Percentiles rank a stretch among this genome's conserved stretches.
Conservation (phyloP, 2,797 vertebrate genomes). For the Menidia menidia region DNA sequence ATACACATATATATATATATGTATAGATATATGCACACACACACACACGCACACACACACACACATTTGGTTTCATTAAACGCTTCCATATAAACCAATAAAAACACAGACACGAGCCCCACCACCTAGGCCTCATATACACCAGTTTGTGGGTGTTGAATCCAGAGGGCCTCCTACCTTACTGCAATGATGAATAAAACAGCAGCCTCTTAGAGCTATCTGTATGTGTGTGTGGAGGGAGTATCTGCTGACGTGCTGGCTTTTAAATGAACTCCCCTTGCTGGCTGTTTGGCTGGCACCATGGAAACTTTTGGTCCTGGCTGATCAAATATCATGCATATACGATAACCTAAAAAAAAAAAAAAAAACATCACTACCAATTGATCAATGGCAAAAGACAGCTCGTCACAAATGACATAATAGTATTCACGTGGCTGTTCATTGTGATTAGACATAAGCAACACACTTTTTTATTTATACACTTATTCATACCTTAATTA, state of each 20-base stretch:
- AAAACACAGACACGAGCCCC: constrained; percentile 17
- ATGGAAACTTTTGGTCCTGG: constrained; percentile 47
- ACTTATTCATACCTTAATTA: not conserved
- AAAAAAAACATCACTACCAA: constrained; percentile 16
- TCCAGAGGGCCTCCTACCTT: constrained; percentile 76
- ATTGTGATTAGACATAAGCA: not conserved
- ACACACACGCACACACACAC: too few relatives aligned
- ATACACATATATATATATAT: too few relatives aligned
- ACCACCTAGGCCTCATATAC: constrained; percentile 44
- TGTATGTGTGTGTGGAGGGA: constrained; percentile 21
- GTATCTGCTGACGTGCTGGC: constrained; percentile 78
- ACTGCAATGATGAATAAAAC: constrained; percentile 86
- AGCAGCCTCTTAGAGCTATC: constrained; percentile 70
- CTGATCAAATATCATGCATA: constrained; percentile 45
- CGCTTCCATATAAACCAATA: constrained; percentile 24
- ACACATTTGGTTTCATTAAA: not conserved
- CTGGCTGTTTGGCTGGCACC: constrained; percentile 52
- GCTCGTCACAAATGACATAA: not conserved
- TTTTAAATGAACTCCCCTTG: constrained; percentile 78
- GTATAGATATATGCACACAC: too few relatives aligned
- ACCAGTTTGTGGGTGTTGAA: constrained; percentile 49
- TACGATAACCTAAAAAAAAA: constrained; percentile 32
- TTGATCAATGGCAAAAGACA: constrained; percentile 22
- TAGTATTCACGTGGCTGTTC: constrained; percentile 8
- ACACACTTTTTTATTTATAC: not conserved